Conservation (phyloP, 2,113 vertebrate genomes). For the Corythoichthys haematopterus region DNA sequence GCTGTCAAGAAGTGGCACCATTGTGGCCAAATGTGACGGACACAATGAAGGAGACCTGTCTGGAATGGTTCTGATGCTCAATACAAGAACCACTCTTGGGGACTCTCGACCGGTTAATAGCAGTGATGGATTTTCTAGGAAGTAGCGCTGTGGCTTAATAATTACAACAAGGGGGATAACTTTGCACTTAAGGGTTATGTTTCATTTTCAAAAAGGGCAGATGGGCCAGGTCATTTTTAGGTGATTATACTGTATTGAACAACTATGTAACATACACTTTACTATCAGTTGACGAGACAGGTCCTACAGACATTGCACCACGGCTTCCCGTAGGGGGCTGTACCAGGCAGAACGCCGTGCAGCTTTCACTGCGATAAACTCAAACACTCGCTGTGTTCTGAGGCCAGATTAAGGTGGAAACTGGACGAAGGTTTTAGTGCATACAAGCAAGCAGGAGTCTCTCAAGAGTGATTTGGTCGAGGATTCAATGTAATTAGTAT, state of each 20-base stretch:
- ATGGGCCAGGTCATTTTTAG: background rate
- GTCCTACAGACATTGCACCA: too few species aligned
- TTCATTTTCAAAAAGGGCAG: background rate
- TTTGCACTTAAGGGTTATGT: background rate
- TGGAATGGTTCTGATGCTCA: slow-evolving; percentile 8
- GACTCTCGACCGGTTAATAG: background rate
- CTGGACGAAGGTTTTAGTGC: too few species aligned
- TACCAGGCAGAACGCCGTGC: too few species aligned
- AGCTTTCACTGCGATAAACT: too few species aligned
- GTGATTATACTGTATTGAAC: background rate
- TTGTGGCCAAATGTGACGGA: slow-evolving; percentile 24
- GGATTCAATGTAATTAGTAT: too few species aligned
- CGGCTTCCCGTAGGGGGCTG: too few species aligned
- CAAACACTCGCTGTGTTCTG: too few species aligned
- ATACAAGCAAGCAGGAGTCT: too few species aligned
- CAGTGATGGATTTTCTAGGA: background rate
- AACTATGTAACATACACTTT: too few species aligned
- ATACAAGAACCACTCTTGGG: slow-evolving; percentile 8
- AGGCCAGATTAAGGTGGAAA: too few species aligned
- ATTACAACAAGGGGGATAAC: background rate
- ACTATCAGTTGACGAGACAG: too few species aligned
- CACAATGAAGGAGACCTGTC: slow-evolving; percentile 4
- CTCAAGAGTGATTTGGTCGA: too few species aligned
- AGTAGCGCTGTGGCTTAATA: background rate
- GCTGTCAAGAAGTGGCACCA: slow-evolving; percentile 14